These are phyloP conservation scores for Microtus oregoni DNA, from an alignment of 2,113 vertebrate species.

Conservation along the genomic window DNA sequence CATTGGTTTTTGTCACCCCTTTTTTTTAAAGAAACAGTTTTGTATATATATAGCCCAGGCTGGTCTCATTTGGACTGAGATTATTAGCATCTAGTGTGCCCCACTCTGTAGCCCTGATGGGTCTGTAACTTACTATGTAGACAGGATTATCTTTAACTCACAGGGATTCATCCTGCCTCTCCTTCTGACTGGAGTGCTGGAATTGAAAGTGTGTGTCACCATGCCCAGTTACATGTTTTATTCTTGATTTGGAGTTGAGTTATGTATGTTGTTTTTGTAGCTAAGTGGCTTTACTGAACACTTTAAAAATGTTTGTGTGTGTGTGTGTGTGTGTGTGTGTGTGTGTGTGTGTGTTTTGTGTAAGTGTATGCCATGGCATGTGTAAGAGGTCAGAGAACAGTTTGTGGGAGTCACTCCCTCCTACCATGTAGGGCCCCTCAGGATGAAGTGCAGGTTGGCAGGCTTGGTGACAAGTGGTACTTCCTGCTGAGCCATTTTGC, in stretches of 20 bases:
- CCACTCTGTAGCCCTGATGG: background rate
- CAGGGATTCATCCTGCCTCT: background rate
- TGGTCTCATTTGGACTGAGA: background rate
- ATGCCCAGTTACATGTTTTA: background rate
- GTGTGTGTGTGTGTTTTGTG: too few species aligned
- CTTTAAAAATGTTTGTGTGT: background rate
- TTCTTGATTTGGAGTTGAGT: conserved; percentile 36
- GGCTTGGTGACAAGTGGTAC: background rate
- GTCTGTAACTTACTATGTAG: background rate
- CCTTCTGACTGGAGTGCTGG: background rate
- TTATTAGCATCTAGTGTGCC: background rate
- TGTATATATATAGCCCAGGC: background rate
- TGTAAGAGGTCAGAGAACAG: background rate
- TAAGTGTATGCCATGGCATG: background rate
- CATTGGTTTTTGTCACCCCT: background rate
- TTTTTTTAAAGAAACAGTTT: background rate
- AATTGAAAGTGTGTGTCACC: background rate
- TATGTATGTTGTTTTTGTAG: conserved; percentile 19
- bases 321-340: too few species aligned
- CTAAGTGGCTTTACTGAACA: background rate
- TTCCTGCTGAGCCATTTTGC: background rate
- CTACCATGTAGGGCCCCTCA: background rate
- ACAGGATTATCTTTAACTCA: background rate
- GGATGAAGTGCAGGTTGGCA: background rate
- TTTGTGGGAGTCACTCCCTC: background rate